These are phyloP conservation scores for Menidia menidia DNA, from an alignment of 2,797 vertebrate genomes.

Conservation along the genomic window DNA sequence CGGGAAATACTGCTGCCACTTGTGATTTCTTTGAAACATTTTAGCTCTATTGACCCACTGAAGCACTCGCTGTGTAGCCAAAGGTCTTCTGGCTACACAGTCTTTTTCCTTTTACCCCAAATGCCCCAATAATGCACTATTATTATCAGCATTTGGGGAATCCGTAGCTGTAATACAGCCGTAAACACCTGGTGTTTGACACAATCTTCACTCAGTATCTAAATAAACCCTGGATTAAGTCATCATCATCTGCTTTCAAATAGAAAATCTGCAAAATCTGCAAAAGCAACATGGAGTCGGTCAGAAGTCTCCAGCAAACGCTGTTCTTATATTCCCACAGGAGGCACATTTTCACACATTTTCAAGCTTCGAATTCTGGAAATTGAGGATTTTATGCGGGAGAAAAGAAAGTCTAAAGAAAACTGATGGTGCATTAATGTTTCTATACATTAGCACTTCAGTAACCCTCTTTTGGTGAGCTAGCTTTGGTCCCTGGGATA, in stretches of 20 bases:
- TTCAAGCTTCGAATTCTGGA: too few species aligned
- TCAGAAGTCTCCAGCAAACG: background rate
- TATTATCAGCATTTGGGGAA: background rate
- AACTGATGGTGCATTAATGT: too few species aligned
- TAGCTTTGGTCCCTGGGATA: too few species aligned
- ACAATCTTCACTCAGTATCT: background rate
- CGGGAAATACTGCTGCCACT: slow-evolving; percentile 19
- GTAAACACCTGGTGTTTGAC: background rate
- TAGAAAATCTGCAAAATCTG: background rate
- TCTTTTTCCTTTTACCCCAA: slow-evolving; percentile 10
- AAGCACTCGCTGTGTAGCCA: background rate
- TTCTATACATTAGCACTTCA: too few species aligned
- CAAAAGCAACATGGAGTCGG: too few species aligned
- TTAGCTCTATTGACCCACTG: slow-evolving; percentile 4
- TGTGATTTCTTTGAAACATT: slow-evolving; percentile 31
- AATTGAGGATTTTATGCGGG: too few species aligned
- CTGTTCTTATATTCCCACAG: slow-evolving; percentile 2
- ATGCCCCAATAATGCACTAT: background rate
- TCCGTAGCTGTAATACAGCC: background rate
- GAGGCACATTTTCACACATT: background rate
- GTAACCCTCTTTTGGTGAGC: too few species aligned
- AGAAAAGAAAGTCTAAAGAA: too few species aligned
- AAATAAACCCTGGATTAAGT: background rate
- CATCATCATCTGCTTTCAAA: background rate
- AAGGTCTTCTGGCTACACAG: background rate